Conservation (phyloP, 1,140 invertebrate species). For the Steinernema khuongi region DNA sequence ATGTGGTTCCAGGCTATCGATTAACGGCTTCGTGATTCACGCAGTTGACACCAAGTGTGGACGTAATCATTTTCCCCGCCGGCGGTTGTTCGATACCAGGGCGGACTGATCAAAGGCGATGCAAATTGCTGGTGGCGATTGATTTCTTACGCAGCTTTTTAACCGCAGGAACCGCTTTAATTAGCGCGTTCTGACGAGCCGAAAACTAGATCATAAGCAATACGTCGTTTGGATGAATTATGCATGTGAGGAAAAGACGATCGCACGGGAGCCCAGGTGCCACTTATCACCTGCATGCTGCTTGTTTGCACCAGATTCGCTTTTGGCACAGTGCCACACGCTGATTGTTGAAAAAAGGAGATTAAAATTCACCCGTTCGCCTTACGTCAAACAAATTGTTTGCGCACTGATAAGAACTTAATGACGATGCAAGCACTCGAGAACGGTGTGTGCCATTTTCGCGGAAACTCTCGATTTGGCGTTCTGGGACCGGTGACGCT, state of each 20-base stretch:
- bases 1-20: no score
- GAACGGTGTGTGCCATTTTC: no score
- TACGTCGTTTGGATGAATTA: background rate
- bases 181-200: background rate
- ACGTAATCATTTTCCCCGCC: background rate
- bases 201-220: background rate
- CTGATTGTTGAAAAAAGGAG: no score
- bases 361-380: no score
- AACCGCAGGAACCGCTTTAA: background rate
- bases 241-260: no score
- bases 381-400: no score
- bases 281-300: no score
- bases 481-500: background rate
- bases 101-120: background rate
- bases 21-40: no score
- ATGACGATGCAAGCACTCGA: background rate
- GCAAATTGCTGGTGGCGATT: slow-evolving; percentile 9
- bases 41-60: no score
- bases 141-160: background rate
- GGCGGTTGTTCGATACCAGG: background rate
- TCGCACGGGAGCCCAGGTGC: no score
- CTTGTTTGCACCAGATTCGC: no score
- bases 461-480: background rate
- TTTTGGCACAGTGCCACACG: no score
- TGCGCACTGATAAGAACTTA: background rate